Evolutionary conservation across 1,140 invertebrate species (phyloP).

Genomic region (Lamellibrachia luymesi): DNA sequence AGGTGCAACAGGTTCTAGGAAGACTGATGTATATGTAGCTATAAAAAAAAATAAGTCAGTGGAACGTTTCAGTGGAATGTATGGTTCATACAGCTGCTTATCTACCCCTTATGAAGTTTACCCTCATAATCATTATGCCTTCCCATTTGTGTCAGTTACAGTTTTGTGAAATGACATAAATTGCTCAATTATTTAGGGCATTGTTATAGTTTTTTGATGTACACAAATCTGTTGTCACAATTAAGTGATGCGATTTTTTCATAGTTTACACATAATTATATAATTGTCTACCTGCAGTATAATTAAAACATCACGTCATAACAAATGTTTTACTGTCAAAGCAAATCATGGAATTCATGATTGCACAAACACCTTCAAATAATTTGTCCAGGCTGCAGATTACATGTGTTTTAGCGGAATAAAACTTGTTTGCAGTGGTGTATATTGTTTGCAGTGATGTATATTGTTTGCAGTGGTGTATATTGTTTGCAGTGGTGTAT

Average conservation of each 20-base stretch:
- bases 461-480: too few species aligned
- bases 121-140: not conserved
- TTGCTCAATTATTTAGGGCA: not conserved
- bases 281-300: not conserved
- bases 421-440: not conserved
- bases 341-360: not conserved
- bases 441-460: too few species aligned
- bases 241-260: not conserved
- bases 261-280: not conserved
- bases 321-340: not conserved
- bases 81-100: not conserved
- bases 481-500: too few species aligned
- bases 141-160: not conserved
- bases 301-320: not conserved
- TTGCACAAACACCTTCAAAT: not conserved
- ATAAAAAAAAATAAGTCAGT: not conserved
- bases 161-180: too few species aligned
- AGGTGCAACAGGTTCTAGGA: not conserved
- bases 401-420: not conserved
- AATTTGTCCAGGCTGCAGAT: not conserved
- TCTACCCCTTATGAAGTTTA: not conserved
- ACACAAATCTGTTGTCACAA: not conserved
- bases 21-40: not conserved
- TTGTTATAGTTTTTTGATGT: not conserved
- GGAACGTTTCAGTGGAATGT: too few species aligned